These are phyloP conservation scores for Epicauta chinensis DNA, from an alignment of 1,140 invertebrate genomes.

Conservation along the genomic window DNA sequence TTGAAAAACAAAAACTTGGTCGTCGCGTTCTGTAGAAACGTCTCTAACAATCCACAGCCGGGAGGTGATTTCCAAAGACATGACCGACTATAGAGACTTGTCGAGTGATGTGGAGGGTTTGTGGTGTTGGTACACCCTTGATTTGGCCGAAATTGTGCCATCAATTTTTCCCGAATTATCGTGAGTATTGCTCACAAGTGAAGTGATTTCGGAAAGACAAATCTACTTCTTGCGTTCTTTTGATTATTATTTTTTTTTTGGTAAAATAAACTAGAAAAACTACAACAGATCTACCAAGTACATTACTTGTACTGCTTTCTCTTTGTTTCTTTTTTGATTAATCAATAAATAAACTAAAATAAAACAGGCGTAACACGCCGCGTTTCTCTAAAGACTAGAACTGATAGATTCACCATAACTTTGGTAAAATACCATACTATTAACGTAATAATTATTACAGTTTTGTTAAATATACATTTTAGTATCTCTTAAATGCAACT, in stretches of 20 bases:
- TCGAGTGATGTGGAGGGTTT: too few species aligned
- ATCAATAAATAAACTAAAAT: conserved; percentile 19
- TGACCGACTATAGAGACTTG: conserved; percentile 5
- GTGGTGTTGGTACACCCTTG: too few species aligned
- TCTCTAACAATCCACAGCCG: not conserved
- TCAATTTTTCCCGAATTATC: not conserved
- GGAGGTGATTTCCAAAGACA: conserved; percentile 11
- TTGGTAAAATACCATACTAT: conserved; percentile 42
- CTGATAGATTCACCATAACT: conserved; percentile 23
- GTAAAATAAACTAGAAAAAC: conserved; percentile 21
- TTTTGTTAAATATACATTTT: conserved; percentile 25
- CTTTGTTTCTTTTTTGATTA: too few species aligned
- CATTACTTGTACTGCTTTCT: conserved; percentile 21
- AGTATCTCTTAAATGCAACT: conserved; percentile 20
- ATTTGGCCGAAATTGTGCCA: too few species aligned
- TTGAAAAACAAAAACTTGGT: too few species aligned
- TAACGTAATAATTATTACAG: conserved; percentile 44
- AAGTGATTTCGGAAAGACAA: too few species aligned
- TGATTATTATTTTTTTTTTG: not conserved
- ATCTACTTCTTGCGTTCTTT: not conserved
- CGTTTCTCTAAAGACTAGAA: conserved; percentile 11
- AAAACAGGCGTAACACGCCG: conserved; percentile 9
- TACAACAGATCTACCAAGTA: conserved; percentile 20
- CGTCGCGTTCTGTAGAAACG: too few species aligned
- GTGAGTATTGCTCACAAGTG: conserved; percentile 18